These are phyloP conservation scores for Peribatodes rhomboidaria DNA, from an alignment of 2,888 invertebrate genomes.

Conservation along the genomic window DNA sequence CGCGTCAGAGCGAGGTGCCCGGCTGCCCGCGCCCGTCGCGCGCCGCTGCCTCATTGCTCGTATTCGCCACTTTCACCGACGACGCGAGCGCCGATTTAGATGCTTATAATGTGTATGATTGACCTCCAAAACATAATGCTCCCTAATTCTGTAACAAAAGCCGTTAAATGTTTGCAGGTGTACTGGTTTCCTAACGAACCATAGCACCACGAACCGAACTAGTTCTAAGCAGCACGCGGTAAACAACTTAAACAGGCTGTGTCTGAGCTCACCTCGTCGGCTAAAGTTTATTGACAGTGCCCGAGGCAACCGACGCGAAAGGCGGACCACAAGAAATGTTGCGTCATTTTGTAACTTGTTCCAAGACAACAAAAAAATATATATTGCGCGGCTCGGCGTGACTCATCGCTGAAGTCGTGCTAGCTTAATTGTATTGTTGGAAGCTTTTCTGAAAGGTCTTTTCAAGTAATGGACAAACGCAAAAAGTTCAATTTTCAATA, in stretches of 20 bases:
- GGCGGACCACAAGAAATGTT: constrained; percentile 69
- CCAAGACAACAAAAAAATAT: constrained; percentile 66
- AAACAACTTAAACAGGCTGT: constrained; percentile 63
- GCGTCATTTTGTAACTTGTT: constrained; percentile 73
- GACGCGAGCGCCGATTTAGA: constrained; percentile 68
- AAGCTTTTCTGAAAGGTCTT: constrained; percentile 27
- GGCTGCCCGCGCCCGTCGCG: constrained; percentile 76
- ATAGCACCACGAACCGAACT: constrained; percentile 6
- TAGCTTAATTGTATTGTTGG: constrained; percentile 18
- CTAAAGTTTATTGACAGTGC: constrained; percentile 85
- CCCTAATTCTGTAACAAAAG: constrained; percentile 37
- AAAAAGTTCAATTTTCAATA: constrained; percentile 15
- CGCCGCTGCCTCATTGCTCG: constrained; percentile 79
- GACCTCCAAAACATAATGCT: constrained; percentile 63
- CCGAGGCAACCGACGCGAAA: constrained; percentile 63
- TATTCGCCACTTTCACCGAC: constrained; percentile 83
- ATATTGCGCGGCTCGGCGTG: constrained; percentile 67
- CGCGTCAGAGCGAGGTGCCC: constrained; percentile 67
- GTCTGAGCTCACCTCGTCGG: constrained; percentile 75
- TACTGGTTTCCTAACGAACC: constrained; percentile 59
- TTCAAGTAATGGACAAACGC: constrained; percentile 14
- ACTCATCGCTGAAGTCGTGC: constrained; percentile 53
- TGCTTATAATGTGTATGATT: constrained; percentile 61
- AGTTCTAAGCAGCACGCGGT: constrained; percentile 59
- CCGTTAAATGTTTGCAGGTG: constrained; percentile 37